Evolutionary conservation across 2,888 invertebrate species (phyloP).

Genomic region (Gastracanthus pulcherrimus): DNA sequence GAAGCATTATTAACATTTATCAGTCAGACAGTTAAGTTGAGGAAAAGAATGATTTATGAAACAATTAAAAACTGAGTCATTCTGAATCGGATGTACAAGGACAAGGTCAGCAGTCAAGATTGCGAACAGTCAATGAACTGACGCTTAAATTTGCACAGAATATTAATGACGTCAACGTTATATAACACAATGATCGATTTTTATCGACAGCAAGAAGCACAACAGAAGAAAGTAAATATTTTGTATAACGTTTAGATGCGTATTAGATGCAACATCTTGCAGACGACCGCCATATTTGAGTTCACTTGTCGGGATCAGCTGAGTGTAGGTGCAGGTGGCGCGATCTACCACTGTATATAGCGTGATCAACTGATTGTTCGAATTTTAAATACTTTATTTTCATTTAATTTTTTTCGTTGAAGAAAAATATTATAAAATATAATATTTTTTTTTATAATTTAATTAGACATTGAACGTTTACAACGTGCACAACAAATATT

Average conservation of each 20-base stretch:
- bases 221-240: neutral
- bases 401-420: too few species aligned
- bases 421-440: too few species aligned
- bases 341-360: slow-evolving; percentile 45
- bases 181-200: neutral
- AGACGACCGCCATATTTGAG: slow-evolving; percentile 47
- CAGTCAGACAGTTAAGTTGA: neutral
- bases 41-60: neutral
- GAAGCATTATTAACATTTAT: slow-evolving; percentile 48
- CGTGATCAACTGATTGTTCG: neutral
- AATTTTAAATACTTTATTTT: neutral
- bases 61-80: slow-evolving; percentile 10
- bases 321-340: neutral
- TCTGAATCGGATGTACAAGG: neutral
- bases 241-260: slow-evolving; percentile 31
- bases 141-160: neutral
- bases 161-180: neutral
- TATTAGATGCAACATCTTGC: slow-evolving; percentile 13
- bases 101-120: neutral
- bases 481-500: too few species aligned
- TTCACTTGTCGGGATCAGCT: neutral
- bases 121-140: neutral
- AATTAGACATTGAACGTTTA: too few species aligned
- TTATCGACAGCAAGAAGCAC: neutral
- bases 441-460: too few species aligned